Evolutionary conservation across 1,140 invertebrate genomes (phyloP), one percentile per base, ranked within the genome.

Genomic region (Drosophila ambigua): DNA sequence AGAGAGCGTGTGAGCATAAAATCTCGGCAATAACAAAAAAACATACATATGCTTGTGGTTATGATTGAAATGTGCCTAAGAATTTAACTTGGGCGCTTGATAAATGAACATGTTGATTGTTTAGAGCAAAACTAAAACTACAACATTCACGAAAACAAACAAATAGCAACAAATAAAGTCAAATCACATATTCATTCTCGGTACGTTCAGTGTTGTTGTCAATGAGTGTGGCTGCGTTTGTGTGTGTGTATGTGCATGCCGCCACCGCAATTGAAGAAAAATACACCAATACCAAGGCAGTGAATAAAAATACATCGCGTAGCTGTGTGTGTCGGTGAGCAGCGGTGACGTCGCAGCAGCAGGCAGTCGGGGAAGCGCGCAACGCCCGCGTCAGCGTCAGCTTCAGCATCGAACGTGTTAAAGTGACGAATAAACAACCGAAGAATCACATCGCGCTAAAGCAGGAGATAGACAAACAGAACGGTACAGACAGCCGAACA

Each of bases 21-120:
- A 85, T 85, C 82, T 72, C 77, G 79, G 82, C 82, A 85, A 85
- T 75, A 85, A 85, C 83, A 88, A 87, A 80, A 80, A 87, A 85
- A 72, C 73, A 81, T 55, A 67, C 54, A 82, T 66, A 82, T 69
- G 72, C 62, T 73, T 72, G 68, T 60, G 76, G 58, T 57, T 16
- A 44, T 80, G 53, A 75, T 59, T 66, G 23, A 66, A 75, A 66
- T 44, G 49, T 23, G 41, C 44, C 28, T 46, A 41, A 64, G 39
- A 41, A 31, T 64, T 64, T 64, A 59, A 51, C 53, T 59, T 59
- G 35, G n/a, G 20, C 43, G 28, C 49, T 26, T 53, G 61, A 53
- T 57, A 52, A 59, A 35, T 59, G 43, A 66, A 52, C 48, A 16
- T 58, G 57, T 71, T 39, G 52, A 9, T 43, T 16, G 9, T 16